Evolutionary conservation across 2,888 invertebrate species (phyloP).

Genomic region (Drosophila trichaetosa): DNA sequence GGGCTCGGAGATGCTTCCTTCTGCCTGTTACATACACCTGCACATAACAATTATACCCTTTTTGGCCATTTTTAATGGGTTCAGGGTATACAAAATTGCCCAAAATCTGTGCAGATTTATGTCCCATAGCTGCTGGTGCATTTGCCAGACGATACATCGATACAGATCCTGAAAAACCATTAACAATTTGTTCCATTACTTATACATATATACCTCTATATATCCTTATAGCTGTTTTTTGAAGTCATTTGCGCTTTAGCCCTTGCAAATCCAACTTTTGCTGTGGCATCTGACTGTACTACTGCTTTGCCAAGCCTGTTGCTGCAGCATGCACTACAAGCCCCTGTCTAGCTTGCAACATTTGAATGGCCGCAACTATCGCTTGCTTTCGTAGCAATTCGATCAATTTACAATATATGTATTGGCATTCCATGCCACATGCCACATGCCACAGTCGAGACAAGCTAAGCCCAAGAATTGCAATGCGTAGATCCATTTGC

Average conservation of each 20-base stretch:
- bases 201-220: too few species aligned
- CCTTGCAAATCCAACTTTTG: neutral
- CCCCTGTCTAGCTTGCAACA: neutral
- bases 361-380: conserved; percentile 4
- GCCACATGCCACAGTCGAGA: conserved; percentile 5
- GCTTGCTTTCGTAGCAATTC: conserved; percentile 48
- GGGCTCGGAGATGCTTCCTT: too few species aligned
- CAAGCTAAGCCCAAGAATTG: conserved; percentile 17
- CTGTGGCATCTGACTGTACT: neutral
- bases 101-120: neutral
- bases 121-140: neutral
- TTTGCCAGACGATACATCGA: neutral
- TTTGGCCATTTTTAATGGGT: too few species aligned
- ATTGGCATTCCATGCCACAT: conserved; percentile 29
- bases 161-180: neutral
- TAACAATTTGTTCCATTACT: neutral
- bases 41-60: too few species aligned
- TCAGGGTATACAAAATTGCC: fast-evolving
- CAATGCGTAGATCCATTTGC: conserved; percentile 52
- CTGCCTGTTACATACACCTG: too few species aligned
- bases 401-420: conserved; percentile 54
- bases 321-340: neutral
- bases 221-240: neutral
- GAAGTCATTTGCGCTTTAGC: neutral
- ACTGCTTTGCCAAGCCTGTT: neutral